Evolutionary conservation across 2,113 vertebrate species (phyloP), one percentile per base, ranked within the genome.

Genomic region (human (Homo sapiens)): DNA sequence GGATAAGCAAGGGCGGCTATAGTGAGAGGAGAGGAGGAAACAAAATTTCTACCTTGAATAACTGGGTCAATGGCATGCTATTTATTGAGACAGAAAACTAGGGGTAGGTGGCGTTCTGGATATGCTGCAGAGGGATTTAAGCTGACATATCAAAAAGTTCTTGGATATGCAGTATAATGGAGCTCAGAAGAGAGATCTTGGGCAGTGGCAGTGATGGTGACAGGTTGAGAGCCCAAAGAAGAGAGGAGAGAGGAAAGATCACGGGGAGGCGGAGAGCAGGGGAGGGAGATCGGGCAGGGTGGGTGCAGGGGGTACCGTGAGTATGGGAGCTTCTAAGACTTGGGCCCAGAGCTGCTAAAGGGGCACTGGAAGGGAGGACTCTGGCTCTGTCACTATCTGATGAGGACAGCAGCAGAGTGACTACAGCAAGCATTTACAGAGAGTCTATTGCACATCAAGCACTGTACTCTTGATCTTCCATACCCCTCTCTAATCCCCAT

Each of bases 401-500:
- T 16, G 61, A 72, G 27, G 70, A 38, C 40, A 22, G 30, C 48
- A 35, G 52, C n/a, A 80, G 52, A 7, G 52, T 17, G 25, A 30
- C 16, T 6, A 2, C 61, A 57, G 35, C 3, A 0, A 40, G 70
- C 8, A 3, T 38, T 16, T 52, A 18, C 64, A 3, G 13, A 66
- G 83, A 61, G 55, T 2, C 59, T 79, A 9, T 57, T 12, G 18
- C 4, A 52, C 12, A n/a, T 25, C 57, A 43, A 57, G 78, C 12
- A 25, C 38, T 6, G 55, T 2, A 55, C 38, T 55, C n/a, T 11
- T 5, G 1, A 8, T 48, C 61, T 50, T n/a, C 18, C 0, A 9
- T 18, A 43, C 4, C 4, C 45, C 14, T 20, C 18, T 70, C 32
- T 11, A 14, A 20, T 38, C 9, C 27, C 66, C 14, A 3, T 5